These are phyloP conservation scores for Himalopsyche phryganea DNA, from an alignment of 1,140 invertebrate species.

Conservation along the genomic window DNA sequence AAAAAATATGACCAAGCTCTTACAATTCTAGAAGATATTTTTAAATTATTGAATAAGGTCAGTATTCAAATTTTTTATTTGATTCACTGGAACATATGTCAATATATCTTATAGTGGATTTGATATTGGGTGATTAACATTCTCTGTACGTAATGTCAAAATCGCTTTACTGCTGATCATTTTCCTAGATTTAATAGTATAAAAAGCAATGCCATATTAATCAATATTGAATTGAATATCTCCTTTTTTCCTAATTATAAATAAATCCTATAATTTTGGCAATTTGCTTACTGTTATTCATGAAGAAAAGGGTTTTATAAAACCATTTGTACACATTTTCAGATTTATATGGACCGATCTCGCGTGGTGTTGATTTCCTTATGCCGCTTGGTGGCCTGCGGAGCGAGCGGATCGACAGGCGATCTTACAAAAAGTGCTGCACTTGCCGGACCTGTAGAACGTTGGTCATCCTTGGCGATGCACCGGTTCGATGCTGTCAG, in stretches of 20 bases:
- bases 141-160: too few species aligned
- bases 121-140: too few species aligned
- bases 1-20: conserved; percentile 63
- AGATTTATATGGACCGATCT: conserved; percentile 68
- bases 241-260: background rate
- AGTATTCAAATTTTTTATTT: conserved; percentile 3
- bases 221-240: background rate
- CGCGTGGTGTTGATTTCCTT: conserved; percentile 65
- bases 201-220: too few species aligned
- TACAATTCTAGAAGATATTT: conserved; percentile 64
- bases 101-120: too few species aligned
- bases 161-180: too few species aligned
- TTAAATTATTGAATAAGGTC: conserved; percentile 69
- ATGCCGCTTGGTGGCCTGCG: conserved; percentile 66
- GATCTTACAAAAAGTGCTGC: conserved; percentile 47
- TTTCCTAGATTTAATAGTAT: too few species aligned
- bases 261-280: background rate
- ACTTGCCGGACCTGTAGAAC: conserved; percentile 57
- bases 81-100: too few species aligned
- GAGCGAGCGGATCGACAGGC: conserved; percentile 42
- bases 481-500: conserved; percentile 62
- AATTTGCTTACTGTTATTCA: background rate
- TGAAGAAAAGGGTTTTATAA: background rate
- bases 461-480: conserved; percentile 68
- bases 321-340: conserved; percentile 27